Percentiles rank a stretch among this genome's conserved stretches.
These are phyloP conservation scores for Pollenia amentaria DNA, from an alignment of 2,888 invertebrate genomes.

Conservation along the genomic window DNA sequence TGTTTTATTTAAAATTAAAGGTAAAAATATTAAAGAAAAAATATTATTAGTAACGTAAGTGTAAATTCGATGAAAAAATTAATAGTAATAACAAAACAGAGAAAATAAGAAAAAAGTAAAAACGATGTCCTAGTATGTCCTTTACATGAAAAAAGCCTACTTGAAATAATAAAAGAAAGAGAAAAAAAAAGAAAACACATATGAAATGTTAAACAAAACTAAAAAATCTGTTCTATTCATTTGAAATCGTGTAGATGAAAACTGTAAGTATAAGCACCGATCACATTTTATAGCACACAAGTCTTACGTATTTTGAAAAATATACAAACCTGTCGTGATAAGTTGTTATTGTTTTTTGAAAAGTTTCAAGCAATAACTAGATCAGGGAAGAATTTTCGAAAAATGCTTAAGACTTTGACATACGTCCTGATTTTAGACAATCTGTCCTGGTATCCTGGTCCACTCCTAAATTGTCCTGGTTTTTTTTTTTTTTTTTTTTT, in stretches of 20 bases:
- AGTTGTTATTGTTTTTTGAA: too few species aligned
- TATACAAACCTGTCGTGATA: too few species aligned
- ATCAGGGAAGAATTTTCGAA: too few species aligned
- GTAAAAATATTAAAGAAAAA: constrained; percentile 56
- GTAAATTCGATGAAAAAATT: constrained; percentile 63
- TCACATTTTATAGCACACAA: too few species aligned
- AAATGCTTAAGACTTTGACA: too few species aligned
- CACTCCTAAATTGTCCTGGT: too few species aligned
- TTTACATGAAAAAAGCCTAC: constrained; percentile 71
- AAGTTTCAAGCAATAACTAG: too few species aligned
- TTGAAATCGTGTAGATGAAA: neutral
- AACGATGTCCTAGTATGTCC: constrained; percentile 72
- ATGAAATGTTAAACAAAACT: constrained; percentile 74
- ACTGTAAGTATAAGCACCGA: constrained; percentile 4
- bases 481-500: too few species aligned
- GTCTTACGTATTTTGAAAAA: too few species aligned
- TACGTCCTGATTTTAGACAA: too few species aligned
- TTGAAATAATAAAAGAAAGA: constrained; percentile 67
- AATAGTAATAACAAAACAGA: constrained; percentile 10
- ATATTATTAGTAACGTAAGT: constrained; percentile 66
- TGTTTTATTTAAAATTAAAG: constrained; percentile 75
- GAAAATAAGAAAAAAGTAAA: constrained; percentile 48
- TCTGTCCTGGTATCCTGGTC: too few species aligned
- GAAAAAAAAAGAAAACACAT: constrained; percentile 68
- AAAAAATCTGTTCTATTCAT: constrained; percentile 34